Evolutionary conservation across 1,140 invertebrate species (phyloP), one percentile per base, ranked within the genome.

Genomic region (Thaumatotibia leucotreta): DNA sequence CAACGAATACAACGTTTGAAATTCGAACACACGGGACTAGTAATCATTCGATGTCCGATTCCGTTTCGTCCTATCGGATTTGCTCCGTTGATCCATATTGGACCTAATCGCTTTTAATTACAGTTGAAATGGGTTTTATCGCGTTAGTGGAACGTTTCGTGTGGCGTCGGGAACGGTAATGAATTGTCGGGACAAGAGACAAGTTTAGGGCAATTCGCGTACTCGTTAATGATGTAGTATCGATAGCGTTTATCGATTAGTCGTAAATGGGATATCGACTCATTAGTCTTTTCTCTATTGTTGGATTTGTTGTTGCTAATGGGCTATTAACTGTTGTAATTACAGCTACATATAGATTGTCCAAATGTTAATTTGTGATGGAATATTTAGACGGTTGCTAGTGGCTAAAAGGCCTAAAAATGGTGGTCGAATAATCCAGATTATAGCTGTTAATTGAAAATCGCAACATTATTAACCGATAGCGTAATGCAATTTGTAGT

Each of bases 21-120:
- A 75, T 73, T 64, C 74, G 65, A 79, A 78, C 77, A 71, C 73
- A 75, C 72, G 74, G 80, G 84, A 80, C 84, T 86, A 83, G 84
- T 89, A 89, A 91, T 91, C 88, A 89, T 86, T 89, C 84, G 82
- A 86, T 88, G 83, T 87, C 78, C 71, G 80, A 80, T 82, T 85
- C 82, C 84, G 84, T 75, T 79, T 80, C 69, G 86, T 76, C 82
- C 84, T 88, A 90, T 84, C 83, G 74, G 54, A 74, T 70, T 20
- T 20, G 8, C 14, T n/a, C 4, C 1, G 23, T 4, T 58, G 74
- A 54, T 49, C 24, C 22, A 80, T 77, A 72, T 33, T 79, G 27
- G 62, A 72, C 76, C 67, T 72, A 82, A 79, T 64, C 0, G 1
- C 1, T 5, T 20, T 5, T 4, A 0, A 6, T 29, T 75, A 82